Percentiles rank a stretch among this genome's conserved stretches.
These are phyloP conservation scores for Mormyrops boulengeri DNA, from an alignment of 2,797 vertebrate species.

Conservation along the genomic window DNA sequence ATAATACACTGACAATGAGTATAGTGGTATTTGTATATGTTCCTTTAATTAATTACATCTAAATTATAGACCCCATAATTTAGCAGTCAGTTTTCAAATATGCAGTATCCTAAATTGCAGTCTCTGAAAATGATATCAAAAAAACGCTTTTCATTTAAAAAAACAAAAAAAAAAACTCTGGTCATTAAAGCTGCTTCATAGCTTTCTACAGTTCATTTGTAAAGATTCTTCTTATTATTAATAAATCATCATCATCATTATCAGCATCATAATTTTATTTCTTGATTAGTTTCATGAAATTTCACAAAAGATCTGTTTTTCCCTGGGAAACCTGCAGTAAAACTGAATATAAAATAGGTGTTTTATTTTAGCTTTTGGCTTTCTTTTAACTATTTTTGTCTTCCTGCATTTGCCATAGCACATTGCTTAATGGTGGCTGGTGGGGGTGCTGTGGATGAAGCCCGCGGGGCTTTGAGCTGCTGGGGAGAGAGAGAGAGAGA, in stretches of 20 bases:
- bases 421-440: not conserved
- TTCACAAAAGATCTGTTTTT: not conserved
- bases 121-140: not conserved
- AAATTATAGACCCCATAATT: not conserved
- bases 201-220: not conserved
- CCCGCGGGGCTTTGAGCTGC: not conserved
- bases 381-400: not conserved
- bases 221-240: not conserved
- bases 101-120: not conserved
- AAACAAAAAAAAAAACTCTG: not conserved
- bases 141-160: not conserved
- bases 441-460: not conserved
- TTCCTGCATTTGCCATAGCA: not conserved
- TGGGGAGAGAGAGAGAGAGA: not conserved
- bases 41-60: not conserved
- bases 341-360: not conserved
- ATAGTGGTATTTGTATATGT: not conserved
- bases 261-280: not conserved
- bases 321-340: not conserved
- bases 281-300: not conserved
- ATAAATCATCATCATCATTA: not conserved
- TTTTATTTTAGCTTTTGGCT: conserved; percentile 1
- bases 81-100: not conserved
- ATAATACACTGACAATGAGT: not conserved
- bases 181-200: not conserved